phyloP scores from a whole-genome alignment of 1,140 invertebrate species.

The Saxidomus purpurata region DNA sequence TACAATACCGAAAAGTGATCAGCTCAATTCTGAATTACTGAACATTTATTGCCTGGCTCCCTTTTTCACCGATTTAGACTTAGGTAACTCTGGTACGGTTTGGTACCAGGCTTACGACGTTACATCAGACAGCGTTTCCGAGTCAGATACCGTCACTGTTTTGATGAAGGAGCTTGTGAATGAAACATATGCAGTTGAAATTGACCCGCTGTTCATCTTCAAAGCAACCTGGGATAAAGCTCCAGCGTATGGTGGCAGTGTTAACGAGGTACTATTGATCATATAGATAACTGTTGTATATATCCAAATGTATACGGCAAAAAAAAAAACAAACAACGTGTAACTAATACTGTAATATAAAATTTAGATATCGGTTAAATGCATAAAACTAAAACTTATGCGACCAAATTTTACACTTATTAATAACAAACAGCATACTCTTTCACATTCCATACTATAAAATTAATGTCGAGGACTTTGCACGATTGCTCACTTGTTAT shows the following conservation, averaged over 20 bases:
- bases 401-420: no score
- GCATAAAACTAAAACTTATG: no score
- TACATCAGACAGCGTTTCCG: background rate
- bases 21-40: background rate
- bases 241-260: background rate
- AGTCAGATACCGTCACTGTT: no score
- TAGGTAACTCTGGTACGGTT: background rate
- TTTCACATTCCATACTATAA: no score
- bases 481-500: no score
- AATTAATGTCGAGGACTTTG: no score
- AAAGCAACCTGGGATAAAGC: background rate
- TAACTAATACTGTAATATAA: no score
- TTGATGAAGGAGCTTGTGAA: background rate
- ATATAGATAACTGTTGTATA: no score
- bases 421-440: no score
- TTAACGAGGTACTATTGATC: background rate
- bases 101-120: slow-evolving; percentile 15
- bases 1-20: background rate
- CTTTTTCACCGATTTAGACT: slow-evolving; percentile 29
- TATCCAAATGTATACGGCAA: no score
- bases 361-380: no score
- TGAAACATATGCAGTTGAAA: slow-evolving; percentile 6
- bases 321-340: no score
- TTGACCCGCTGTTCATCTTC: background rate
- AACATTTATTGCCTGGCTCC: slow-evolving; percentile 29